Conservation (phyloP, 2,113 vertebrate genomes). For the Saimiri boliviensis region DNA sequence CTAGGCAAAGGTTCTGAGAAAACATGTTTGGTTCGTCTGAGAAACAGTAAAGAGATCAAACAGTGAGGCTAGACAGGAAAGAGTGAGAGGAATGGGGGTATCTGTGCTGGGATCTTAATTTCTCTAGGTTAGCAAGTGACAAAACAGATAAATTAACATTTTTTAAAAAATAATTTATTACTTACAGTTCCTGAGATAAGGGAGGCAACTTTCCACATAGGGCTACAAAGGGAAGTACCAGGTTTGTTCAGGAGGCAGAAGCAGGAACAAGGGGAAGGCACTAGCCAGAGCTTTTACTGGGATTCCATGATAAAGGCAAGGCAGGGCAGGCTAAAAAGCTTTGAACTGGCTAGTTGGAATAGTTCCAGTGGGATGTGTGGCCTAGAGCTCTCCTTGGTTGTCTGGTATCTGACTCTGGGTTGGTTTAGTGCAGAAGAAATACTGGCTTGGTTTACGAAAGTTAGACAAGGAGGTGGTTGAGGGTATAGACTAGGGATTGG, state of each 20-base stretch:
- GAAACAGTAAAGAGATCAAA: background rate
- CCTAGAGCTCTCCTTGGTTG: background rate
- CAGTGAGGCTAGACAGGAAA: background rate
- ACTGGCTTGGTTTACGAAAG: background rate
- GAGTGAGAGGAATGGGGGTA: background rate
- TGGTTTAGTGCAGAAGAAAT: background rate
- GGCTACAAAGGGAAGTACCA: background rate
- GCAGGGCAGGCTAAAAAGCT: background rate
- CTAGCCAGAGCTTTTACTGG: fast-evolving
- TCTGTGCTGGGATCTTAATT: background rate
- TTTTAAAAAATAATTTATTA: too few relatives aligned
- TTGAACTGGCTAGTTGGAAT: background rate
- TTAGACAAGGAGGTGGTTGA: background rate
- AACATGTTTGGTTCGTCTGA: background rate
- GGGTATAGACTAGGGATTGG: background rate
- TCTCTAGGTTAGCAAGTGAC: background rate
- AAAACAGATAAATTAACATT: too few relatives aligned
- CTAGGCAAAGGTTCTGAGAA: background rate
- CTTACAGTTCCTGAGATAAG: background rate
- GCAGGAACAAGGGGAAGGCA: fast-evolving
- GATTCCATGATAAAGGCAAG: background rate
- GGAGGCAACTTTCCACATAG: background rate
- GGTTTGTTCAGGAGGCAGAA: background rate
- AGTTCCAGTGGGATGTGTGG: background rate
- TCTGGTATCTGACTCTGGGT: background rate